Conservation (phyloP, 2,888 invertebrate species). For the Drosophila niveifrons region DNA sequence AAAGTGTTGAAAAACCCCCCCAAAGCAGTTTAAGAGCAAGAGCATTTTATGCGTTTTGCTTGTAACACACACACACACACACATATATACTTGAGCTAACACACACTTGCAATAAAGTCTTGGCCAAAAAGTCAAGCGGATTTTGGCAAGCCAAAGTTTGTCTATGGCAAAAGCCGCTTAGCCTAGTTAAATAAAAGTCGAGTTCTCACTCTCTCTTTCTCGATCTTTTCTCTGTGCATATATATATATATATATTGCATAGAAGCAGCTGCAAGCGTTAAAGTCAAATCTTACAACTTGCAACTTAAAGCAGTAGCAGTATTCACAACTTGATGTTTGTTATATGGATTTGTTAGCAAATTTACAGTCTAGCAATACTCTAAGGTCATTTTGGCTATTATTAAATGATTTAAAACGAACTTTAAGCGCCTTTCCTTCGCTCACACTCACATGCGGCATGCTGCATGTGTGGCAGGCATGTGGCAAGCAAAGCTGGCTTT, state of each 20-base stretch:
- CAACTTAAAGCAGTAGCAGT: background rate
- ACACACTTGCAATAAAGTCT: conserved; percentile 57
- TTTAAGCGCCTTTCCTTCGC: conserved; percentile 17
- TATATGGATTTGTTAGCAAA: conserved; percentile 13
- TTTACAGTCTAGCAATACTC: conserved; percentile 20
- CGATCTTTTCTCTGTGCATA: background rate
- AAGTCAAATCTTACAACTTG: conserved; percentile 3
- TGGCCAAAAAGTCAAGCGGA: conserved; percentile 77
- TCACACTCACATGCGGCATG: conserved; percentile 6
- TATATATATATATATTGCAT: background rate
- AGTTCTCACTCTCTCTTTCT: conserved; percentile 25
- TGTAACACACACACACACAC: conserved; percentile 17
- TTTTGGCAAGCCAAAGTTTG: conserved; percentile 75
- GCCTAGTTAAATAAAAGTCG: conserved; percentile 78
- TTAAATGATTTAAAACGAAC: conserved; percentile 40
- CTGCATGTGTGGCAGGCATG: conserved; percentile 5
- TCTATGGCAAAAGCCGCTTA: conserved; percentile 73
- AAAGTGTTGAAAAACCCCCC: conserved; percentile 25
- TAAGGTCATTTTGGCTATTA: conserved; percentile 36
- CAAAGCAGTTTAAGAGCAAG: conserved; percentile 26
- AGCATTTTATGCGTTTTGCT: conserved; percentile 44
- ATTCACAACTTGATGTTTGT: background rate
- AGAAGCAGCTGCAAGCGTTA: background rate
- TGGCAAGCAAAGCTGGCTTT: conserved; percentile 20
- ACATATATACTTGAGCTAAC: conserved; percentile 7